phyloP scores from a whole-genome alignment of 2,797 vertebrate genomes.

The Onychomys arenicola region DNA sequence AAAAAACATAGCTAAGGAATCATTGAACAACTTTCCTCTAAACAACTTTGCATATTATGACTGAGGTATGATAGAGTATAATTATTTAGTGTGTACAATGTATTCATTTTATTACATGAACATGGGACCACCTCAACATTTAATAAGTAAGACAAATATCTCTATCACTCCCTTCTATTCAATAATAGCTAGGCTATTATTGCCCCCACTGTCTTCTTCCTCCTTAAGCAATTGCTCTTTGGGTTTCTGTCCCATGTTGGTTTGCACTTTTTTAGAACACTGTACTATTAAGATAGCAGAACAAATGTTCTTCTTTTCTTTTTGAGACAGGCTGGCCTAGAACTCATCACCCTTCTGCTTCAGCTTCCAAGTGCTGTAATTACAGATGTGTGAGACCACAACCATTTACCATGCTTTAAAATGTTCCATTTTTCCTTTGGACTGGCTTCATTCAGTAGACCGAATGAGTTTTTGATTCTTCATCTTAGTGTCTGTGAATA shows the following conservation, averaged over 20 bases:
- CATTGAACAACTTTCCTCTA: not conserved
- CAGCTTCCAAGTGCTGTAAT: not conserved
- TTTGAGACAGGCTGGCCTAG: not conserved
- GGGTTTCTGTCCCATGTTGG: not conserved
- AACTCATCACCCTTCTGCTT: not conserved
- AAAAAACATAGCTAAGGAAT: not conserved
- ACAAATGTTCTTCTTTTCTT: not conserved
- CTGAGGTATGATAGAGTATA: not conserved
- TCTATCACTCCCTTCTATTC: not conserved
- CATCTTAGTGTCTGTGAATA: not conserved
- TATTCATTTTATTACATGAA: slow-evolving; percentile 42
- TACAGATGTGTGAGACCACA: not conserved
- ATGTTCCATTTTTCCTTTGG: not conserved
- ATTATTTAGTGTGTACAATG: not conserved
- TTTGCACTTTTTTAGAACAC: not conserved
- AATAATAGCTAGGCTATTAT: not conserved
- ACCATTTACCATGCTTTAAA: fast-evolving
- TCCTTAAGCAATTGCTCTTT: not conserved
- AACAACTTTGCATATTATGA: not conserved
- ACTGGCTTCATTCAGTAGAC: not conserved
- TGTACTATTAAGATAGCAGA: not conserved
- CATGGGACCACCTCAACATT: not conserved
- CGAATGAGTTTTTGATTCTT: not conserved
- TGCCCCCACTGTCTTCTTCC: not conserved
- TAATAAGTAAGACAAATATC: not conserved